These are phyloP conservation scores for Grammomys surdaster DNA, from an alignment of 2,113 vertebrate genomes.

Conservation along the genomic window DNA sequence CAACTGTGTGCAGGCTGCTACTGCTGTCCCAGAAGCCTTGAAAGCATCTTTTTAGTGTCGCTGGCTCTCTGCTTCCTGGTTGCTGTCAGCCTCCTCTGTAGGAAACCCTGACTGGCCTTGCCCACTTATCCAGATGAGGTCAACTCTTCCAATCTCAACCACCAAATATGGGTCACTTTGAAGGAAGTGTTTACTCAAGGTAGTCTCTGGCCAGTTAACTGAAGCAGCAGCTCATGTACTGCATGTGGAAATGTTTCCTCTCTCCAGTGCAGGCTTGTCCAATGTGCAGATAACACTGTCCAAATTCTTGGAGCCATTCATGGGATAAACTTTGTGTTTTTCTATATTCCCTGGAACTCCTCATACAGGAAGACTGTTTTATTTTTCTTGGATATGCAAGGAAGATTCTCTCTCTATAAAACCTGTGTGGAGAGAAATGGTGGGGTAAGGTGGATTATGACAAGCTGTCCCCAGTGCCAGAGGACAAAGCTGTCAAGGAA, in stretches of 20 bases:
- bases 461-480: constrained; percentile 60
- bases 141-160: not conserved
- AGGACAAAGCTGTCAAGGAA: not conserved
- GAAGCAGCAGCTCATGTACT: too few relatives aligned
- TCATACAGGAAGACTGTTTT: not conserved
- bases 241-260: not conserved
- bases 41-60: not conserved
- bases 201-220: not conserved
- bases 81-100: not conserved
- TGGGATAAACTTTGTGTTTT: constrained; percentile 10
- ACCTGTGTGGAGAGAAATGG: constrained; percentile 19
- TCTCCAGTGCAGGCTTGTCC: not conserved
- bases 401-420: constrained; percentile 69
- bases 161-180: not conserved
- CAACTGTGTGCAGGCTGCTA: not conserved
- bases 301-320: not conserved
- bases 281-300: not conserved
- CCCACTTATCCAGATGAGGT: not conserved
- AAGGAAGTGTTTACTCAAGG: not conserved
- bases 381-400: not conserved
- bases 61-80: not conserved
- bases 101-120: not conserved
- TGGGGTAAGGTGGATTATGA: constrained; percentile 60
- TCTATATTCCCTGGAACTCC: not conserved
- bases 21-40: not conserved